A percentile compares a stretch with the other conserved stretches of the same genome.
Evolutionary conservation across 2,797 vertebrate species (phyloP).

Genomic region (Cossypha heuglini): DNA sequence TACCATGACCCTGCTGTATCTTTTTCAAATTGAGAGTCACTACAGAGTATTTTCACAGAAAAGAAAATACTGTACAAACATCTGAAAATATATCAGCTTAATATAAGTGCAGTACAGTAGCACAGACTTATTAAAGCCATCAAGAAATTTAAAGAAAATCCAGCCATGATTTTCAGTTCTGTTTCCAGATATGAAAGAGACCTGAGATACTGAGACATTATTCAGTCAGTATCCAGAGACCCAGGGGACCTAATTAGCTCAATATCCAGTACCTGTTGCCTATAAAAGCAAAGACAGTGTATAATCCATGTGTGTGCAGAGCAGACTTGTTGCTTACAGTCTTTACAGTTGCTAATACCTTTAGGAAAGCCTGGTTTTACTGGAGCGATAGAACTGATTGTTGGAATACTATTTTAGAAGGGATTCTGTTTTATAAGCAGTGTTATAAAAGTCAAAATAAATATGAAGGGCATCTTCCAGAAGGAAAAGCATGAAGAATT

Average conservation of each 20-base stretch:
- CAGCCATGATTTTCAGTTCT: slow-evolving; percentile 22
- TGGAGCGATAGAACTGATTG: not conserved
- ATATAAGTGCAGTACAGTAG: slow-evolving; percentile 1
- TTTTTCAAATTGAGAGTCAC: not conserved
- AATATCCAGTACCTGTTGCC: not conserved
- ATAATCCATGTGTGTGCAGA: not conserved
- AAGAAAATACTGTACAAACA: not conserved
- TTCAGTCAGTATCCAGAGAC: not conserved
- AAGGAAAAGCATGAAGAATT: not conserved
- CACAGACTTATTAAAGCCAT: slow-evolving; percentile 1
- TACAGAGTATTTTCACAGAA: not conserved
- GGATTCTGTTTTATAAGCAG: not conserved
- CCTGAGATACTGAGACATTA: not conserved
- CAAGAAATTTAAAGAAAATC: slow-evolving; percentile 45
- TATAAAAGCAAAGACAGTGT: not conserved
- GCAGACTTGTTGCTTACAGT: not conserved
- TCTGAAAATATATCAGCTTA: not conserved
- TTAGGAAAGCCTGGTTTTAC: not conserved
- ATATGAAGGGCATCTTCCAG: not conserved
- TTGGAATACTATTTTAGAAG: not conserved
- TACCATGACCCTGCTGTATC: not conserved
- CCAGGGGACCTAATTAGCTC: slow-evolving; percentile 66
- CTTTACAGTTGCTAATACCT: not conserved
- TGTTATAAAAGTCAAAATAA: not conserved
- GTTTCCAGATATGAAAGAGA: slow-evolving; percentile 30